Base-by-base conservation (phyloP, 1,140 invertebrate species). In the Lepidurus arcticus region DNA sequence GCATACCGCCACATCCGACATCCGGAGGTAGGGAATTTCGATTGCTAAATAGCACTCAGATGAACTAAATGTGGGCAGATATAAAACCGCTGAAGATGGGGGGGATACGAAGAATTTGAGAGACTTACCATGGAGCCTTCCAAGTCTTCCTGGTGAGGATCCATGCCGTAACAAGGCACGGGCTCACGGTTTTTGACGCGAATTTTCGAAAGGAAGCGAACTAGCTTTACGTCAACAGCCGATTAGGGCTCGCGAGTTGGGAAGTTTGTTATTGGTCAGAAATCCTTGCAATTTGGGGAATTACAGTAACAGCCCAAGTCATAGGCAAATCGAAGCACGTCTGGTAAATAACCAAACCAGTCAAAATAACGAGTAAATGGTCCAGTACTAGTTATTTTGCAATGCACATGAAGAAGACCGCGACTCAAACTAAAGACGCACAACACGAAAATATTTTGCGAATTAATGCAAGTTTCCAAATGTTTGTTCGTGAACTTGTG, bases 101-200 rank as follows among this genome's bases (percentile, higher is more conserved):
- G 13, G 16, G 76, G 76, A 77, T 13, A 76, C 11, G 47, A 42
- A 16, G 13, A 76, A 78, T 44, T 8, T 44, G 3, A 44, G 7
- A 16, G n/a, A 87, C 88, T 88, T 83, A 88, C 87, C 85, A 88
- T 81, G 77, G 85, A 86, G 43, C 84, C 87, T 80, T 89, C 91
- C 79, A 91, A 83, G 84, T 92, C 91, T 82, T 90, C 90, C 83
- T 94, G 92, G 84, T 92, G 89, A 85, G 92, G 91, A 81, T 90
- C 91, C 91, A 93, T 93, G 86, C 90, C 90, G 88, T 93, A 92
- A 87, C 91, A 90, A 87, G 92, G 92, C 85, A 93, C 89, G 83
- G 93, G 92, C 84, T 93, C 92, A 89, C 91, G 89, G 85, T 94
- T 93, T 91, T 94, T 94, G 84, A 93, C 91, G 88, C 93, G 91